Conservation (phyloP, 2,113 vertebrate species). For the Cyanoderma ruficeps region DNA sequence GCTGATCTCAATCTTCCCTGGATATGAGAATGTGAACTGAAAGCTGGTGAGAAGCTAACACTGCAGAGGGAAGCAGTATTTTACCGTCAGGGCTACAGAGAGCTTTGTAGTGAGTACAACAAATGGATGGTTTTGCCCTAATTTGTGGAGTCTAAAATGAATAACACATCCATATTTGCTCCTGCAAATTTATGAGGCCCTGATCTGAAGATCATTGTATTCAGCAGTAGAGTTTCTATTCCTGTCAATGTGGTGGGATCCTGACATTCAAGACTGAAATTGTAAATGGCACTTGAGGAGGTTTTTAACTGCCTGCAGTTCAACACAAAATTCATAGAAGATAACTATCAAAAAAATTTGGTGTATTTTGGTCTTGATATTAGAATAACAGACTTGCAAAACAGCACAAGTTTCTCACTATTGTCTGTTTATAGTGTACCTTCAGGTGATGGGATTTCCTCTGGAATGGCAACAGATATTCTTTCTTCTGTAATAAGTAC, state of each 20-base stretch:
- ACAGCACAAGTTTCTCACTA: background rate
- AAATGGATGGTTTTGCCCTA: background rate
- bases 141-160: background rate
- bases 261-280: background rate
- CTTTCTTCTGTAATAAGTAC: constrained; percentile 73
- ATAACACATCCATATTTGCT: background rate
- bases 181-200: background rate
- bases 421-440: constrained; percentile 56
- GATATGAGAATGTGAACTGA: background rate
- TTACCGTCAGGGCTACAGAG: background rate
- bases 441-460: constrained; percentile 71
- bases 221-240: background rate
- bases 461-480: constrained; percentile 67
- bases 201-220: background rate
- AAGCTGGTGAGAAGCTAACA: background rate
- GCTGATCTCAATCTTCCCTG: background rate
- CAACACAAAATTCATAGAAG: background rate
- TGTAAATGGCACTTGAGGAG: background rate
- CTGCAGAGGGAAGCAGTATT: background rate
- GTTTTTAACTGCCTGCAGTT: background rate
- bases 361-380: background rate
- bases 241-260: background rate
- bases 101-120: background rate
- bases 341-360: background rate
- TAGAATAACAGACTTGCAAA: background rate